Evolutionary conservation across 2,888 invertebrate species (phyloP).

Genomic region (Monochamus alternatus): DNA sequence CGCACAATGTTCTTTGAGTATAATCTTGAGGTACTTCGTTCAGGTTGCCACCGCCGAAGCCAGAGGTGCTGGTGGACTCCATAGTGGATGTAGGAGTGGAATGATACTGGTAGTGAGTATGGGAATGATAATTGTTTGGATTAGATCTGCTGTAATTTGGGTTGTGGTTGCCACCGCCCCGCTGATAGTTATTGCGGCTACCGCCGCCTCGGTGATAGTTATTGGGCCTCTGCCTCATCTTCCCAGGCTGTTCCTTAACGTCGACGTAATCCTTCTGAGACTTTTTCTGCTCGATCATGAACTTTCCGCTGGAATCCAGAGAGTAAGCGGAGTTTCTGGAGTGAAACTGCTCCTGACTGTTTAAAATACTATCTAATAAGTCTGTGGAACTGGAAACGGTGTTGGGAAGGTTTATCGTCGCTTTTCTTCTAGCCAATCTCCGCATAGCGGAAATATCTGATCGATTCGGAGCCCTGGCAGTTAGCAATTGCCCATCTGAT

Average conservation of each 20-base stretch:
- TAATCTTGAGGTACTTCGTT: constrained; percentile 62
- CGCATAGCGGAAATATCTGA: constrained; percentile 67
- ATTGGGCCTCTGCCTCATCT: constrained; percentile 41
- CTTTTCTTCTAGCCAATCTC: constrained; percentile 70
- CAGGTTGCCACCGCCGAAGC: constrained; percentile 44
- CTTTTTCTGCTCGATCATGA: constrained; percentile 71
- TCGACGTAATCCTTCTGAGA: constrained; percentile 40
- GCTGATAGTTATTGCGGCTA: constrained; percentile 40
- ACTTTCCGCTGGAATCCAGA: constrained; percentile 76
- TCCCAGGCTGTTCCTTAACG: constrained; percentile 41
- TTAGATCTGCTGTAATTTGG: background rate
- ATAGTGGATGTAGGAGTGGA: constrained; percentile 49
- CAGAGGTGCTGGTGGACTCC: constrained; percentile 40
- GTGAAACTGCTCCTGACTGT: constrained; percentile 81
- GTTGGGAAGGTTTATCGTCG: constrained; percentile 65
- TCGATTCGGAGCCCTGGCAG: constrained; percentile 69
- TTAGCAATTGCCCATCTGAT: constrained; percentile 44
- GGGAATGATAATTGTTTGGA: constrained; percentile 44
- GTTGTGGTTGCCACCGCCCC: constrained; percentile 38
- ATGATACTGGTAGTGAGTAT: constrained; percentile 47
- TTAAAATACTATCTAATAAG: constrained; percentile 80
- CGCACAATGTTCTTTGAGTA: constrained; percentile 60
- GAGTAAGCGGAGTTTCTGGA: constrained; percentile 77
- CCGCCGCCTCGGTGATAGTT: constrained; percentile 42
- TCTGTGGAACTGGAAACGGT: constrained; percentile 72